phyloP scores from a whole-genome alignment of 2,113 vertebrate genomes.

The Panthera tigris region DNA sequence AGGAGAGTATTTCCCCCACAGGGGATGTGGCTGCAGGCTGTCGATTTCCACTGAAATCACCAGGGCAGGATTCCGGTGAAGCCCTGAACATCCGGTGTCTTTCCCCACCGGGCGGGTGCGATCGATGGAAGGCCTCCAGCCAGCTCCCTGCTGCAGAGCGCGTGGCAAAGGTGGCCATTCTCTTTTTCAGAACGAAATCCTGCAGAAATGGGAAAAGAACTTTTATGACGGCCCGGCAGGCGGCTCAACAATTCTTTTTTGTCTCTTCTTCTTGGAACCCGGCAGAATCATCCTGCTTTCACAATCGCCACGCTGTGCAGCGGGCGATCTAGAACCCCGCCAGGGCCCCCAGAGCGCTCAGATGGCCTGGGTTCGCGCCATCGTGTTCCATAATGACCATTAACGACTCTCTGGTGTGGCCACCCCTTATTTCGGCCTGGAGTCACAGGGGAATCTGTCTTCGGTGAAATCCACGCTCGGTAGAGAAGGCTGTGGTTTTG shows the following conservation, averaged over 20 bases:
- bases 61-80: background rate
- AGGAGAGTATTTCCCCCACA: constrained; percentile 19
- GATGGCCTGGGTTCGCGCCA: background rate
- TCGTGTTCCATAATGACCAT: background rate
- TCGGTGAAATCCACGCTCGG: constrained; percentile 44
- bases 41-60: constrained; percentile 65
- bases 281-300: constrained; percentile 53
- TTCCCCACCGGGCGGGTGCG: background rate
- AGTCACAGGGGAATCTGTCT: background rate
- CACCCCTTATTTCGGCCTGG: constrained; percentile 37
- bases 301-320: background rate
- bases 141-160: background rate
- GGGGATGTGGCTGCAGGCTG: constrained; percentile 56
- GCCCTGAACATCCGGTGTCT: background rate
- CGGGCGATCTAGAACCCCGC: background rate
- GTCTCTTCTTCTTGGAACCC: constrained; percentile 38
- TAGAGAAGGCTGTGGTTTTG: constrained; percentile 6
- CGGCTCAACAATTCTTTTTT: background rate
- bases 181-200: background rate
- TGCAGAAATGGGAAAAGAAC: constrained; percentile 19
- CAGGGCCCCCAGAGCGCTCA: background rate
- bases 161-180: background rate
- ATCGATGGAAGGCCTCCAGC: background rate
- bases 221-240: constrained; percentile 14
- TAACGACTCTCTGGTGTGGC: background rate